phyloP scores from a whole-genome alignment of 1,140 invertebrate species.

The Asobara japonica region DNA sequence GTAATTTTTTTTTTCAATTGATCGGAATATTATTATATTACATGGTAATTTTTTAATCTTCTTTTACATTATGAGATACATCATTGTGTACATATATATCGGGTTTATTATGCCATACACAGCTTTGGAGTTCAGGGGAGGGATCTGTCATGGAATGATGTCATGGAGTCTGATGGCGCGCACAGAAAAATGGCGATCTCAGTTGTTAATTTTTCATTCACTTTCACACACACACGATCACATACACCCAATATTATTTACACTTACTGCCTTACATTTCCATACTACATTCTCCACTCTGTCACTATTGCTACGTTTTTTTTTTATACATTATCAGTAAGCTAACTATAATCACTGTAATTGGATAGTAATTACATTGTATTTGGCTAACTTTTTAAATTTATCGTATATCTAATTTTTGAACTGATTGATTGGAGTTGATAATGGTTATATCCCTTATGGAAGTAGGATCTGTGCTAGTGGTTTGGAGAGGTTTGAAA shows the following conservation, averaged over 20 bases:
- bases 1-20: not conserved
- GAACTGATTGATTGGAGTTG: not conserved
- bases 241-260: not conserved
- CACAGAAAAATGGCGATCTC: slow-evolving; percentile 17
- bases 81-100: not conserved
- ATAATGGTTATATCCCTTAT: no score
- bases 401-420: not conserved
- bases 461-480: no score
- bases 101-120: not conserved
- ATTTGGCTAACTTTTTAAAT: slow-evolving; percentile 41
- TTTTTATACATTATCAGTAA: not conserved
- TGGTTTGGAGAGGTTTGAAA: no score
- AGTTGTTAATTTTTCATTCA: slow-evolving; percentile 21
- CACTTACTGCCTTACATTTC: not conserved
- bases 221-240: not conserved
- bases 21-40: not conserved
- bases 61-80: not conserved
- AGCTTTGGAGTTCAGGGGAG: not conserved
- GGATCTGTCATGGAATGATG: slow-evolving; percentile 63
- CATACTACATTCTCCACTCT: not conserved
- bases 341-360: slow-evolving; percentile 32
- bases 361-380: slow-evolving; percentile 38
- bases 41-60: not conserved
- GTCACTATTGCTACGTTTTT: not conserved
- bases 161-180: slow-evolving; percentile 56